Conservation (phyloP, 2,888 invertebrate genomes). For the Drosophila anomalata region DNA sequence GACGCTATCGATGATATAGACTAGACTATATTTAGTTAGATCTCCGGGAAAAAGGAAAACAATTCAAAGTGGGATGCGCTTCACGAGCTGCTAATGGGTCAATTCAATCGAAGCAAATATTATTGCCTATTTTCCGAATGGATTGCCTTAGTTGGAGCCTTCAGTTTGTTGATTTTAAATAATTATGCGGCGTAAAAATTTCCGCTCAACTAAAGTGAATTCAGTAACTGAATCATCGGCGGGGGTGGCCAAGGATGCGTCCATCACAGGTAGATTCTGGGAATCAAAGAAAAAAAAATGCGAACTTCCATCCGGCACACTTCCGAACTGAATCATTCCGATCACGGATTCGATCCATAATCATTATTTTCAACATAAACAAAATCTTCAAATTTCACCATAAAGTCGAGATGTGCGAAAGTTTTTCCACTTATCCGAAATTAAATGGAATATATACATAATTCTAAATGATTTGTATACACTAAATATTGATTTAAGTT, state of each 20-base stretch:
- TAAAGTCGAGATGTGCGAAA: constrained; percentile 56
- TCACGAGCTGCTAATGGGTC: constrained; percentile 80
- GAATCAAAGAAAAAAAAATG: background rate
- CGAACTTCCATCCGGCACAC: constrained; percentile 29
- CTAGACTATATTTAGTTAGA: constrained; percentile 38
- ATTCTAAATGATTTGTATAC: constrained; percentile 43
- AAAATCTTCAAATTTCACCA: constrained; percentile 31
- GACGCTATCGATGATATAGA: constrained; percentile 67
- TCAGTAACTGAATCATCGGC: constrained; percentile 30
- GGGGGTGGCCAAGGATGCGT: constrained; percentile 23
- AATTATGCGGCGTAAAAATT: constrained; percentile 32
- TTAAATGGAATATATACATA: constrained; percentile 52
- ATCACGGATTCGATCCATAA: constrained; percentile 5
- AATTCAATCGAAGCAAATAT: constrained; percentile 69
- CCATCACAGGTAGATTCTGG: constrained; percentile 11
- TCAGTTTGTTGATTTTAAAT: constrained; percentile 31
- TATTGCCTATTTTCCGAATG: constrained; percentile 38
- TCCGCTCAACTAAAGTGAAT: constrained; percentile 17
- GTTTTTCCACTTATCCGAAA: constrained; percentile 53
- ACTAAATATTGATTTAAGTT: constrained; percentile 41
- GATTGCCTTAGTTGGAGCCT: constrained; percentile 22
- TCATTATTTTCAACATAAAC: constrained; percentile 23
- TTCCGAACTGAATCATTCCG: constrained; percentile 24
- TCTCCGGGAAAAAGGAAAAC: constrained; percentile 15
- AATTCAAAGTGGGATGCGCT: constrained; percentile 56